Conservation (phyloP, 2,797 vertebrate species). For the Anguilla pacifica region DNA sequence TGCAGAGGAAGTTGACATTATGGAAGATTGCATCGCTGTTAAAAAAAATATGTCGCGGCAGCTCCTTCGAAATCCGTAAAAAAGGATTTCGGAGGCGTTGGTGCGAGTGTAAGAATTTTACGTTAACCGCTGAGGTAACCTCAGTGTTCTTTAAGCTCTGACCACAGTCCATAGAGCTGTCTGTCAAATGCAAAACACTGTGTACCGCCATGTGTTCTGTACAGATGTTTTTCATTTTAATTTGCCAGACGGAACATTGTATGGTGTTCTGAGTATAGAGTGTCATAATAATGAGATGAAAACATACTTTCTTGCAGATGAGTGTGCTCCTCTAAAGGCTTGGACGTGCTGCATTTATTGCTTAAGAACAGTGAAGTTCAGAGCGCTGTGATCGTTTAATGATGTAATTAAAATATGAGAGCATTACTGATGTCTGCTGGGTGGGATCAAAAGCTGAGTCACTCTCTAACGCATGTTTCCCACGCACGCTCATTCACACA, state of each 20-base stretch:
- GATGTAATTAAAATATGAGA: conserved; percentile 15
- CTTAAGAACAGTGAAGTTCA: conserved; percentile 32
- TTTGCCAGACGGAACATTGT: background rate
- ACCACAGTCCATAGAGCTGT: background rate
- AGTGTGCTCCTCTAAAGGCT: conserved; percentile 31
- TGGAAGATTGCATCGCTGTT: background rate
- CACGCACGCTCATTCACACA: background rate
- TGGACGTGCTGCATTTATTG: conserved; percentile 30
- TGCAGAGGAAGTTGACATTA: background rate
- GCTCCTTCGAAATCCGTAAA: background rate
- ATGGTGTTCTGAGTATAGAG: background rate
- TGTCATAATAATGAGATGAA: conserved; percentile 25
- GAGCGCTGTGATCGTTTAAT: conserved; percentile 35
- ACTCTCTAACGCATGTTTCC: background rate
- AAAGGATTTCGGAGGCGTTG: background rate
- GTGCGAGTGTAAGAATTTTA: background rate
- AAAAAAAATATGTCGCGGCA: background rate
- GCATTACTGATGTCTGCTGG: conserved; percentile 48
- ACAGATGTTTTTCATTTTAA: background rate
- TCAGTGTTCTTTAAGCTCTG: background rate
- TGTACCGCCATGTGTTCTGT: background rate
- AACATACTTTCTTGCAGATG: conserved; percentile 44
- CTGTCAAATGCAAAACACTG: background rate
- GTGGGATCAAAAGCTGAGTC: conserved; percentile 37
- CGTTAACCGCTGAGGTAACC: background rate